These are phyloP conservation scores for Callocephalon fimbriatum DNA, from an alignment of 2,113 vertebrate genomes.

Conservation along the genomic window DNA sequence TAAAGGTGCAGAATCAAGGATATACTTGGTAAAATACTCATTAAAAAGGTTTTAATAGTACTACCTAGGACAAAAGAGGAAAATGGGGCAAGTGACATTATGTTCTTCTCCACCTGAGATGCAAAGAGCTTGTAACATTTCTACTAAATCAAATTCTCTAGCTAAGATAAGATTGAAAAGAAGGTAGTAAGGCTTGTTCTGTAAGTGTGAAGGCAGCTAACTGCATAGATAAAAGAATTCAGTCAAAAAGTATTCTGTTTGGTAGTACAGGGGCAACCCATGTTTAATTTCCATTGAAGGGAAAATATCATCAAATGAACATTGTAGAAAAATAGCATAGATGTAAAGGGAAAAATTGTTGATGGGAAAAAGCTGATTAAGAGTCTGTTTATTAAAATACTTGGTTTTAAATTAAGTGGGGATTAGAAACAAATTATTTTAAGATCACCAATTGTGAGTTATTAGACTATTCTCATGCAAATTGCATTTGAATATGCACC, in stretches of 20 bases:
- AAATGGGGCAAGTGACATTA: neutral
- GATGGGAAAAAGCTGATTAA: neutral
- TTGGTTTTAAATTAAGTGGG: neutral
- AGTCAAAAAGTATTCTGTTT: neutral
- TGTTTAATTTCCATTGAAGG: neutral
- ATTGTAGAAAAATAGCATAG: neutral
- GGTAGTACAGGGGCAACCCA: neutral
- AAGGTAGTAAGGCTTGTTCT: neutral
- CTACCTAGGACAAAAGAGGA: neutral
- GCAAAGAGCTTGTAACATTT: neutral
- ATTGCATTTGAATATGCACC: neutral
- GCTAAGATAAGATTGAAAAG: neutral
- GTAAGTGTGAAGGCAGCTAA: neutral
- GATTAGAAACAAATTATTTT: constrained; percentile 11
- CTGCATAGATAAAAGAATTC: neutral
- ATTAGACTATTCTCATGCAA: neutral
- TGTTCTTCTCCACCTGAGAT: neutral
- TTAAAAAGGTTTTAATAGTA: constrained; percentile 20
- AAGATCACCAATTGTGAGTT: neutral
- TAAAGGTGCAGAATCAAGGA: constrained; percentile 35
- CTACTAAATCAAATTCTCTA: neutral
- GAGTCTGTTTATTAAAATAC: neutral
- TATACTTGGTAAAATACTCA: constrained; percentile 33
- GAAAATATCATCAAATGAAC: neutral
- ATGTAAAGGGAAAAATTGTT: neutral